Conservation (phyloP, 2,888 invertebrate species). For the Chloromyia formosa region DNA sequence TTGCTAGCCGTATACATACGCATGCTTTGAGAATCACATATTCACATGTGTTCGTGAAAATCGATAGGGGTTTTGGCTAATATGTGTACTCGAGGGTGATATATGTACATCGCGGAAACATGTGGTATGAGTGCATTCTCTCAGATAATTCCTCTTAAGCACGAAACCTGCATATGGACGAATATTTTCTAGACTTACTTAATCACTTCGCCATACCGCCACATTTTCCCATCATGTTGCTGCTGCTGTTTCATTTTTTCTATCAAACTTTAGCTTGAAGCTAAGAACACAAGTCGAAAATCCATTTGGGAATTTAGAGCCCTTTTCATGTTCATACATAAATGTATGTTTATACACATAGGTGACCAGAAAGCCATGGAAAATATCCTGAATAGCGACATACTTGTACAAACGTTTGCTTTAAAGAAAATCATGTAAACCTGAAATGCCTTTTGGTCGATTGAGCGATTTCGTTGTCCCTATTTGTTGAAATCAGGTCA, state of each 20-base stretch:
- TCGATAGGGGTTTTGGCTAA: slow-evolving; percentile 32
- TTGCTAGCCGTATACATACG: background rate
- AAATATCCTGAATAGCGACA: background rate
- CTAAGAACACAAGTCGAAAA: background rate
- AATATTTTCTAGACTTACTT: slow-evolving; percentile 32
- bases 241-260: background rate
- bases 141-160: slow-evolving; percentile 33
- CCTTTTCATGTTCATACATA: background rate
- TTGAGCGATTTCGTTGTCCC: slow-evolving; percentile 20
- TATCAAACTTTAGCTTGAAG: background rate
- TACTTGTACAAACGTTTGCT: background rate
- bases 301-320: background rate
- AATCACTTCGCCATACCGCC: slow-evolving; percentile 31
- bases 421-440: slow-evolving; percentile 32
- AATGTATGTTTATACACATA: background rate
- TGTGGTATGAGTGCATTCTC: slow-evolving; percentile 37
- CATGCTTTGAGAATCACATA: background rate
- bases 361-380: background rate
- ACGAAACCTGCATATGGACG: slow-evolving; percentile 40
- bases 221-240: background rate
- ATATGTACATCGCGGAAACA: slow-evolving; percentile 24
- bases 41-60: slow-evolving; percentile 18
- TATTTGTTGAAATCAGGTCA: slow-evolving; percentile 29
- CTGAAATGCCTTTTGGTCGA: slow-evolving; percentile 11
- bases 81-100: slow-evolving; percentile 10